Percentiles rank a stretch among this genome's conserved stretches.
phyloP scores from a whole-genome alignment of 2,113 vertebrate species.

The Corythornis madagascariensis region DNA sequence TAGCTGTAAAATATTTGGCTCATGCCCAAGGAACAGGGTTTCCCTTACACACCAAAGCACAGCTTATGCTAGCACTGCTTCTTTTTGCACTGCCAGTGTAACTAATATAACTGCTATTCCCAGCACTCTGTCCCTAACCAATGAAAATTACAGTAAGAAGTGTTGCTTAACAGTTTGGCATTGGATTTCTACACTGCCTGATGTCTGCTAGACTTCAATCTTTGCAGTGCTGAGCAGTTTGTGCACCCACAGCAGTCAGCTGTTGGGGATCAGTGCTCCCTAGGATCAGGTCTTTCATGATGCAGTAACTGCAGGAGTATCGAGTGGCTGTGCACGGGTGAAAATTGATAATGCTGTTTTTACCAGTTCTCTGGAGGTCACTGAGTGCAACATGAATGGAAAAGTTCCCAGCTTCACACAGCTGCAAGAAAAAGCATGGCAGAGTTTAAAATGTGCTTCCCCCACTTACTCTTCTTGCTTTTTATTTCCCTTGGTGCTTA shows the following conservation, averaged over 20 bases:
- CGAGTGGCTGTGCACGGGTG: neutral
- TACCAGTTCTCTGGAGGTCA: constrained; percentile 80
- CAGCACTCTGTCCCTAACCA: neutral
- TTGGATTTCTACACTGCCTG: neutral
- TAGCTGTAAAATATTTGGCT: neutral
- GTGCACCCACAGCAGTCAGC: neutral
- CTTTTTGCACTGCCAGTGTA: neutral
- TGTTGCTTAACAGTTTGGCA: neutral
- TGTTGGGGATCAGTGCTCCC: neutral
- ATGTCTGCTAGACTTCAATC: neutral
- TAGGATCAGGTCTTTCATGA: neutral
- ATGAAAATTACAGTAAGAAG: neutral
- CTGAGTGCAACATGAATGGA: constrained; percentile 85
- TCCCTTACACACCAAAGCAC: neutral
- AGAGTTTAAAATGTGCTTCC: constrained; percentile 7
- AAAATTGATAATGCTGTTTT: constrained; percentile 46
- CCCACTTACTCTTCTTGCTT: neutral
- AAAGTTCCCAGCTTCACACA: constrained; percentile 89
- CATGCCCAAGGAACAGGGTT: neutral
- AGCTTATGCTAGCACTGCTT: neutral
- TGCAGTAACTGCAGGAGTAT: neutral
- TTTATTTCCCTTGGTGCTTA: neutral
- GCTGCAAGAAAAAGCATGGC: constrained; percentile 69
- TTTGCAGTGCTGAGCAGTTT: neutral
- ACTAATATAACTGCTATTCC: neutral